Evolutionary conservation across 2,888 invertebrate genomes (phyloP), one percentile per base, ranked within the genome.

Genomic region (Tolmerus cingulatus): DNA sequence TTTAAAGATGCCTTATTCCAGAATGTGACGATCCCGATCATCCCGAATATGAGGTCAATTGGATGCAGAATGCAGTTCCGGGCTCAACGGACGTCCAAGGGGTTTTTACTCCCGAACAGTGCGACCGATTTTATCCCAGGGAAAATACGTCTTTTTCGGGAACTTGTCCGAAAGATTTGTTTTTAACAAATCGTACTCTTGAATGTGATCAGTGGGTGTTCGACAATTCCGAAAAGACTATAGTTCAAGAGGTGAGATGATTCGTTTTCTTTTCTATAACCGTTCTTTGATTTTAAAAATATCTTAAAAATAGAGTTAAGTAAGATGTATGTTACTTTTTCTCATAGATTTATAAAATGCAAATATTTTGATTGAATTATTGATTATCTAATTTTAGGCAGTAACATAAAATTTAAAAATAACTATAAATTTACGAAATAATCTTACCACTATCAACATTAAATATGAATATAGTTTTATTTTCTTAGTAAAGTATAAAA

Each of bases 171-270:
- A 87, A 88, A 34, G 91, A 92, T n/a, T 89, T 91, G 43, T 94
- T 94, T 89, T 90, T 91, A 9, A 89, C 87, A 0, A 89, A 91
- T 43, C 88, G 90, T 1, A 90, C 90, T 51, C 91, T 93, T 74
- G 91, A 91, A 16, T 95, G 95, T 89, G 89, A 91, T 66, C 89
- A 93, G 66, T 95, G 94, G 93, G 93, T 95, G 0, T 95, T 93
- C 90, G 94, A 94, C 85, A 87, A 90, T 5, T 88, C 91, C 0
- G 94, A 95, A 89, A 90, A 92, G 30, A 94, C 95, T 1, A 94
- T 95, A 89, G 94, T 95, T 0, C 93, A 94, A 89, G 94, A 95
- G 90, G 94, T 94, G 91, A 90, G 90, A 30, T 19, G 2, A 43
- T 76, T n/a, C 16, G 9, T 9, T 76, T 16, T 76, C n/a, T 37